Evolutionary conservation across 2,113 vertebrate species (phyloP), one percentile per base, ranked within the genome.

Genomic region (Pleuronectes platessa): DNA sequence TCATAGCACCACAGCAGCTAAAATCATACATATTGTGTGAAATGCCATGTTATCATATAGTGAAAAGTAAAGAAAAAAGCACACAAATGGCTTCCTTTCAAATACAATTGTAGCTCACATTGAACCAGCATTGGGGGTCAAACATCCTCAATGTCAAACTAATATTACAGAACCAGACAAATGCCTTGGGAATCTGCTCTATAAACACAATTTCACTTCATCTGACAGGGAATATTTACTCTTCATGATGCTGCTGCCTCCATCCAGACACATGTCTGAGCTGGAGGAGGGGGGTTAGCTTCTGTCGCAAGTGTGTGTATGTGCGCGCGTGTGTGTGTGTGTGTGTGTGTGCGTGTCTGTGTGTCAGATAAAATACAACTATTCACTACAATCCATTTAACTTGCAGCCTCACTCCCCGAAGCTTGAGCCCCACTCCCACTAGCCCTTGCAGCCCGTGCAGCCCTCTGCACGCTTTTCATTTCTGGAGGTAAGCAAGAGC

Each of bases 381-480:
- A 86, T 93, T 95, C 86, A 94, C 83, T 83, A 49, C 92, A 86
- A 76, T 96, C 95, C 95, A 95, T 99, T 97, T 98, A 96, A 99
- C 96, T 99, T 99, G 55, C 97, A 99, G 98, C 98, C 97, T 99
- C 90, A 99, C 98, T 90, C 97, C 97, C 87, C 95, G 98, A 94
- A 99, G 98, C 94, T 95, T 98, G 97, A 99, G 98, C 93, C 97
- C 98, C 92, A 98, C 98, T 96, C 97, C 97, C 93, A 98, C 98
- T 96, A 99, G 98, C 81, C 98, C 98, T 81, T 98, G 97, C 97
- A 99, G 98, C 79, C 97, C 98, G 79, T 98, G 97, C 95, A 99
- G 98, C 88, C 98, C 98, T 83, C 95, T 99, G 95, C 97, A 98
- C 94, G 97, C 97, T 71, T 98, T 99, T 94, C 98, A 99, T 95